Percentiles rank a stretch among this genome's conserved stretches.
Evolutionary conservation across 2,888 invertebrate genomes (phyloP).

Genomic region (Agrotis clavis): DNA sequence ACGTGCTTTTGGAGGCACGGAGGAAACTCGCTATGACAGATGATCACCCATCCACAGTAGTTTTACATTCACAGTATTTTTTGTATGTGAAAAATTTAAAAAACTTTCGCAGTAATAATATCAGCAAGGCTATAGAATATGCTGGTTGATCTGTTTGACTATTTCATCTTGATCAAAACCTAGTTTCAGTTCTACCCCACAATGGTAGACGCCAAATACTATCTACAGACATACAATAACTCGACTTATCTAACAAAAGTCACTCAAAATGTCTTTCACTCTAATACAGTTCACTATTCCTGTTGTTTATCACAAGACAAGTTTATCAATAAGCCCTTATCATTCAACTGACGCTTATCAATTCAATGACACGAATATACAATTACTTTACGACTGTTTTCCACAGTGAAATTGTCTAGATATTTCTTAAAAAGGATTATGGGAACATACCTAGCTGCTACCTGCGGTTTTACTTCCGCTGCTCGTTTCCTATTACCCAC

Average conservation of each 20-base stretch:
- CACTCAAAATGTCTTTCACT: slow-evolving; percentile 39
- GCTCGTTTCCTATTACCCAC: too few relatives aligned
- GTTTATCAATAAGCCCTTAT: slow-evolving; percentile 56
- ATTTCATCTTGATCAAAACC: too few relatives aligned
- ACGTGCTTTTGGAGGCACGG: too few relatives aligned
- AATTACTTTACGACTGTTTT: slow-evolving; percentile 51
- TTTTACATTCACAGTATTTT: too few relatives aligned
- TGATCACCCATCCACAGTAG: too few relatives aligned
- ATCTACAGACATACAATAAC: slow-evolving; percentile 1
- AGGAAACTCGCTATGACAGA: too few relatives aligned
- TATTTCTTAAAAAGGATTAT: neutral
- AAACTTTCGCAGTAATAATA: too few relatives aligned
- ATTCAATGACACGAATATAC: slow-evolving; percentile 52
- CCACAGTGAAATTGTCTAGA: slow-evolving; percentile 33
- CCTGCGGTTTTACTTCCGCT: too few relatives aligned
- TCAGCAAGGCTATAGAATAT: too few relatives aligned
- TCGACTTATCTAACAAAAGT: slow-evolving; percentile 36
- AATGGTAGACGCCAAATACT: neutral
- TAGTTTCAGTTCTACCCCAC: too few relatives aligned
- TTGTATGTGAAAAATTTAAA: too few relatives aligned
- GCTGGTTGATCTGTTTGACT: too few relatives aligned
- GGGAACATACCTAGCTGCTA: neutral
- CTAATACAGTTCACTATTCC: slow-evolving; percentile 36
- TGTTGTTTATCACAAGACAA: slow-evolving; percentile 45
- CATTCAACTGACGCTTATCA: slow-evolving; percentile 44